A percentile compares a stretch with the other conserved stretches of the same genome.
Evolutionary conservation across 53 echinoderm and acorn worm species (phyloP).

Genomic region (Patiria pectinifera): DNA sequence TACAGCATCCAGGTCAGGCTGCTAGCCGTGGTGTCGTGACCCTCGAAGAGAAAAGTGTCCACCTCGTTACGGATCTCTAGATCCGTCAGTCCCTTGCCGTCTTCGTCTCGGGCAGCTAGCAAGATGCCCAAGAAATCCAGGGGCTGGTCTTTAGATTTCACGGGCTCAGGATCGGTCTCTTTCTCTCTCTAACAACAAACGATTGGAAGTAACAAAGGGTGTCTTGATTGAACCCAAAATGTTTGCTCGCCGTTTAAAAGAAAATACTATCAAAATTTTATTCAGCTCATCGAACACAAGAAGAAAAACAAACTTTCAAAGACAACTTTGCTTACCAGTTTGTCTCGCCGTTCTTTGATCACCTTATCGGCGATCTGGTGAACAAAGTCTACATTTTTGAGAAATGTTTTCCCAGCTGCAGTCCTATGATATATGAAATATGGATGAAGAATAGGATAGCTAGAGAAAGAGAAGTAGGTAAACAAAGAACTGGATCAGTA

Average conservation of each 20-base stretch:
- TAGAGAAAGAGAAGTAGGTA: background rate
- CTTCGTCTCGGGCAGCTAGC: constrained; percentile 50
- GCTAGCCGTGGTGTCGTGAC: constrained; percentile 70
- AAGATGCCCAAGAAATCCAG: constrained; percentile 65
- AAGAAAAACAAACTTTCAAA: background rate
- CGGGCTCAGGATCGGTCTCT: background rate
- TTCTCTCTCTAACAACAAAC: background rate
- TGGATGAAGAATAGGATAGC: constrained; percentile 4
- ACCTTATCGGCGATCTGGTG: constrained; percentile 36
- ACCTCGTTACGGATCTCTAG: constrained; percentile 66
- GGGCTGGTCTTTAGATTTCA: background rate
- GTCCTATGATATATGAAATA: background rate
- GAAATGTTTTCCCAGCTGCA: background rate
- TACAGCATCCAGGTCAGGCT: constrained; percentile 70
- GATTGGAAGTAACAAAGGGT: too few species aligned
- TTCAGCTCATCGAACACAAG: background rate
- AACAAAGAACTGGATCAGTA: background rate
- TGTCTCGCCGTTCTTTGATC: constrained; percentile 9
- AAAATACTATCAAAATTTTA: too few species aligned
- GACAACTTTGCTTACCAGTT: background rate
- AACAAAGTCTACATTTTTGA: background rate
- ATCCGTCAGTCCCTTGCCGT: constrained; percentile 51
- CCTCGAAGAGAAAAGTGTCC: constrained; percentile 74
- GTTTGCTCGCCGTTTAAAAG: too few species aligned
- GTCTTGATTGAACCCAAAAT: background rate